Evolutionary conservation across 1,140 invertebrate genomes (phyloP).

Genomic region (Drosophila chauvacae): DNA sequence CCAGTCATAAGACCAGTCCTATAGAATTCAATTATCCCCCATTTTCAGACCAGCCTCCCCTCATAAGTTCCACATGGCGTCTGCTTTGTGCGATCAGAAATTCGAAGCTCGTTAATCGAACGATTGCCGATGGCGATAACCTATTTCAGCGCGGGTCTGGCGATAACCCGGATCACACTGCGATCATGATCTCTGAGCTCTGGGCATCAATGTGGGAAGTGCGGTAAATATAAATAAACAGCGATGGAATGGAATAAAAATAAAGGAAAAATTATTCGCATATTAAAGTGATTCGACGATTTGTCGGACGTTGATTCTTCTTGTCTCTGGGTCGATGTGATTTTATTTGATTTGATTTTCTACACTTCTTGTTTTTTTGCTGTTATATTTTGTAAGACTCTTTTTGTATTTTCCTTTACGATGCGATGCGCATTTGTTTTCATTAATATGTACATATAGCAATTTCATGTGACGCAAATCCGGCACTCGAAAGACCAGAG

Average conservation of each 20-base stretch:
- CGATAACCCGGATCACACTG: slow-evolving; percentile 59
- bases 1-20: neutral
- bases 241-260: slow-evolving; percentile 3
- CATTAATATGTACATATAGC: slow-evolving; percentile 44
- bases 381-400: neutral
- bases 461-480: slow-evolving; percentile 52
- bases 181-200: slow-evolving; percentile 69
- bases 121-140: slow-evolving; percentile 62
- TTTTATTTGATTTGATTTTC: slow-evolving; percentile 44
- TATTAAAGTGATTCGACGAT: slow-evolving; percentile 50
- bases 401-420: slow-evolving; percentile 23
- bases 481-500: slow-evolving; percentile 14
- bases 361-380: slow-evolving; percentile 15
- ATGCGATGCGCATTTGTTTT: slow-evolving; percentile 54
- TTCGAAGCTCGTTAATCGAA: slow-evolving; percentile 65
- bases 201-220: slow-evolving; percentile 67
- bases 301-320: slow-evolving; percentile 66
- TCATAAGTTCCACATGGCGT: slow-evolving; percentile 3
- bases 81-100: slow-evolving; percentile 22
- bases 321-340: slow-evolving; percentile 33
- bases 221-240: slow-evolving; percentile 35
- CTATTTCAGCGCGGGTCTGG: slow-evolving; percentile 54
- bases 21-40: neutral
- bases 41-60: neutral
- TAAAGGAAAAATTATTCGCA: slow-evolving; percentile 41